A percentile compares a stretch with the other conserved stretches of the same genome.
Evolutionary conservation across 2,797 vertebrate genomes (phyloP).

Genomic region (Oophaga sylvatica): DNA sequence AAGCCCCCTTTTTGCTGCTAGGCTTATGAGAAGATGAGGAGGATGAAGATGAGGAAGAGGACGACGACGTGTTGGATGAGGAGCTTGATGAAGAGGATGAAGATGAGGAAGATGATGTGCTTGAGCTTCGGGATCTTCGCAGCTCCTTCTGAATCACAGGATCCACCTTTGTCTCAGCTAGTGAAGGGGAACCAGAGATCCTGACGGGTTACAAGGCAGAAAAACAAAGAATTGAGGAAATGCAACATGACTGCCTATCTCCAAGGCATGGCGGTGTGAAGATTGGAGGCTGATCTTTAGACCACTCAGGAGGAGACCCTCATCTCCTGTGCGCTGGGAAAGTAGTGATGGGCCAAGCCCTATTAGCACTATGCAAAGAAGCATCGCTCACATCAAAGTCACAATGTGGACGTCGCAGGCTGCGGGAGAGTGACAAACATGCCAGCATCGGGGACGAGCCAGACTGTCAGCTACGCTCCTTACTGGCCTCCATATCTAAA

Average conservation of each 20-base stretch:
- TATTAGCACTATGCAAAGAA: too few relatives aligned
- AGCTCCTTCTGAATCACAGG: not conserved
- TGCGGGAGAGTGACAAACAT: too few relatives aligned
- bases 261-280: not conserved
- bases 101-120: constrained; percentile 66
- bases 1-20: constrained; percentile 65
- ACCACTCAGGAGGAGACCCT: too few relatives aligned
- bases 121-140: constrained; percentile 65
- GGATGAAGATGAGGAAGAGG: constrained; percentile 65
- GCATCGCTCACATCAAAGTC: too few relatives aligned
- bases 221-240: not conserved
- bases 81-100: constrained; percentile 64
- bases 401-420: too few relatives aligned
- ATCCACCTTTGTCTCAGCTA: not conserved
- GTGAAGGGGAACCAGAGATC: constrained; percentile 32
- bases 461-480: too few relatives aligned
- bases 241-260: not conserved
- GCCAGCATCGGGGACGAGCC: too few relatives aligned
- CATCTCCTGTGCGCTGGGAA: too few relatives aligned
- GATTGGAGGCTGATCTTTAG: too few relatives aligned
- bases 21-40: constrained; percentile 45
- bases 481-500: too few relatives aligned
- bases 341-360: too few relatives aligned
- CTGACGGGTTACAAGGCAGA: not conserved
- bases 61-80: constrained; percentile 56